Conservation (phyloP, 1,140 invertebrate genomes). For the Drosophila bocqueti region DNA sequence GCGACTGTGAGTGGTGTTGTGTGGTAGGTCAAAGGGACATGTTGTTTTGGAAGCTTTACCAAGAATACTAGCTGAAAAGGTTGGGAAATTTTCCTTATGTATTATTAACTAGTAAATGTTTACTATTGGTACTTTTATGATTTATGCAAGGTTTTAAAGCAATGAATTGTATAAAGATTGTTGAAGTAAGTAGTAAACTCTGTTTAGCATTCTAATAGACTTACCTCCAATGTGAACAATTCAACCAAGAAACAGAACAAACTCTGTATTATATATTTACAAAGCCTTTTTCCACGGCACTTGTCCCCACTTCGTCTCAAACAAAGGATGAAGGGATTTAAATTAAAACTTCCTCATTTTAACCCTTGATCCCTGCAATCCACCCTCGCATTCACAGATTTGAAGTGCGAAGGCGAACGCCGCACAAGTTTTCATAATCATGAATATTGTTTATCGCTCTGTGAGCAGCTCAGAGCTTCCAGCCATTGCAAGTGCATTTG, state of each 20-base stretch:
- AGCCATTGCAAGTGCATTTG: slow-evolving; percentile 48
- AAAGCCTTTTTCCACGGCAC: not conserved
- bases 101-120: no score
- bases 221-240: not conserved
- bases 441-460: slow-evolving; percentile 61
- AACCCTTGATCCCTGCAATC: slow-evolving; percentile 23
- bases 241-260: no score
- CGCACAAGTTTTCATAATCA: slow-evolving; percentile 60
- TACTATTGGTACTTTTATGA: no score
- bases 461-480: slow-evolving; percentile 38
- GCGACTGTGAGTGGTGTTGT: not conserved
- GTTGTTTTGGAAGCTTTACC: no score
- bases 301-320: not conserved
- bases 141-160: not conserved
- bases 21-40: not conserved
- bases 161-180: not conserved
- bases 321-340: slow-evolving; percentile 15
- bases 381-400: slow-evolving; percentile 35
- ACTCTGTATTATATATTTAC: not conserved
- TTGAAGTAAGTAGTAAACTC: not conserved
- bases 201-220: not conserved
- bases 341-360: slow-evolving; percentile 16
- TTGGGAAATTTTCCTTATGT: no score
- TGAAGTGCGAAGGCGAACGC: slow-evolving; percentile 45
- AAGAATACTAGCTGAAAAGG: not conserved